Conservation (phyloP, 2,113 vertebrate species). For the Cavia aperea region DNA sequence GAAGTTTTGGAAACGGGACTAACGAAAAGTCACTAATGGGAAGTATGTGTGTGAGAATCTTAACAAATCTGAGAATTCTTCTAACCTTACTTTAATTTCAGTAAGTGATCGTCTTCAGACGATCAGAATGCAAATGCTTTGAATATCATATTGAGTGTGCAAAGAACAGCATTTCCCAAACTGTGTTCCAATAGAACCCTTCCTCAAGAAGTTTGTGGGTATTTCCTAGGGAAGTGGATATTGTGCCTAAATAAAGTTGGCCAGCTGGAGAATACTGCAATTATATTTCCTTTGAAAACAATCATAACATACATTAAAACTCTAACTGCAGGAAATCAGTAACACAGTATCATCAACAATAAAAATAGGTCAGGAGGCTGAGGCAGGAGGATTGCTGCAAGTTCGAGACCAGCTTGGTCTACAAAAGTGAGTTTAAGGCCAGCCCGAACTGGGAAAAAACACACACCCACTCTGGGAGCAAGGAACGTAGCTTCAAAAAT, state of each 20-base stretch:
- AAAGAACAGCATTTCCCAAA: conserved; percentile 7
- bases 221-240: background rate
- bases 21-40: background rate
- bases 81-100: conserved; percentile 25
- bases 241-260: background rate
- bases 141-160: background rate
- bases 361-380: background rate
- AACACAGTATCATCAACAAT: conserved; percentile 20
- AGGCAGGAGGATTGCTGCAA: background rate
- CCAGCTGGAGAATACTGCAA: background rate
- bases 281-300: conserved; percentile 3
- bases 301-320: background rate
- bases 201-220: background rate
- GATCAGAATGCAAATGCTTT: conserved; percentile 36
- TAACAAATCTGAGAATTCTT: conserved; percentile 27
- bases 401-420: background rate
- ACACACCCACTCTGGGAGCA: too few relatives aligned
- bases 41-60: background rate
- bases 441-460: background rate
- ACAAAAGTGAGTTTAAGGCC: background rate
- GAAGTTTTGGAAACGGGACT: background rate
- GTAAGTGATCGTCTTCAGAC: background rate
- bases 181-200: background rate
- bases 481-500: background rate
- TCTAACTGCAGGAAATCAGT: conserved; percentile 12